Evolutionary conservation across 2,888 invertebrate genomes (phyloP), one percentile per base, ranked within the genome.

Genomic region (Meteorus colon): DNA sequence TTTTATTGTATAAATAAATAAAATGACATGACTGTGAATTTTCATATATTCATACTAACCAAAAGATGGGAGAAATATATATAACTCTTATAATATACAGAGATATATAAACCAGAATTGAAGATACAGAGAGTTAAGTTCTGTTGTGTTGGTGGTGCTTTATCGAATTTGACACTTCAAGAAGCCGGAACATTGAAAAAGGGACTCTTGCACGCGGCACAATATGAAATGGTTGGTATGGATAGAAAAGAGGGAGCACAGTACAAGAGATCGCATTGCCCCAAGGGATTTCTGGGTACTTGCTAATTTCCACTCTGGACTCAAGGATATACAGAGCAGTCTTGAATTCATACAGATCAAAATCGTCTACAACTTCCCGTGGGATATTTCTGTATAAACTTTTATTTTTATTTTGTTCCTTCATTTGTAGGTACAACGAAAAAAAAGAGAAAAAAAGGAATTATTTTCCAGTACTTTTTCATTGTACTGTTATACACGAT

Each of bases 81-180:
- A 8, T 37, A 72, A 72, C 29, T 78, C 72, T 79, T 80, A 59
- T 79, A 75, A 75, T 73, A 29, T 29, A 68, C 14, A 51, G 12
- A 45, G 68, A 73, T 73, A 76, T 69, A 77, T 78, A 80, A 74
- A 75, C 73, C 66, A 59, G 70, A 67, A 72, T 69, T 73, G 59
- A 45, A 72, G 55, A 51, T 34, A 31, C 41, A 37, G 68, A 45
- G 62, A 37, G 29, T 55, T 45, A 16, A 29, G 74, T 74, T 73
- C 71, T 69, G 77, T 29, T 75, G 76, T 77, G 73, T 70, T 67
- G 71, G 60, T 71, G 48, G 77, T 72, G 81, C 68, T 82, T 89
- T 88, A 89, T 89, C 86, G 86, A 88, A 89, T 89, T 89, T 89
- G 89, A 89, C 89, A 89, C 88, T 89, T 82, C 83, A 88, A 88